Conservation (phyloP, 2,888 invertebrate species). For the Drosophila prolongata region DNA sequence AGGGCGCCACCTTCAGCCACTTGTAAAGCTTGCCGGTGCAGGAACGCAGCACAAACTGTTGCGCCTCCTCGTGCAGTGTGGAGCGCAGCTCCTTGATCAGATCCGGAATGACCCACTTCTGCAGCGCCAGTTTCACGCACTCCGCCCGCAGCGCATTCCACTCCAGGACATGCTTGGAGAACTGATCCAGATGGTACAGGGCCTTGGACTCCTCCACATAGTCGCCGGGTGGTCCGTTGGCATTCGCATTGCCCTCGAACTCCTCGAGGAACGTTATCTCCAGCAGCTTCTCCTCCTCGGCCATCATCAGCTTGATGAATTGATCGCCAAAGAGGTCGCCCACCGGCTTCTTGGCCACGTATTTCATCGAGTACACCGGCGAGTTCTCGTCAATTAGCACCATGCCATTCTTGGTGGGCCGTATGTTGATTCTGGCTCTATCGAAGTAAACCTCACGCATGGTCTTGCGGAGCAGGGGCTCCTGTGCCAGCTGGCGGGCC, state of each 20-base stretch:
- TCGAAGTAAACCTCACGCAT: constrained; percentile 95
- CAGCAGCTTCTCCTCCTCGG: constrained; percentile 92
- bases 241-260: constrained; percentile 89
- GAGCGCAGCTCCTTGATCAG: constrained; percentile 93
- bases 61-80: constrained; percentile 93
- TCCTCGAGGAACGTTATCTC: constrained; percentile 90
- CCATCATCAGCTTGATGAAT: constrained; percentile 92
- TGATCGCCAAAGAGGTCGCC: constrained; percentile 95
- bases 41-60: constrained; percentile 92
- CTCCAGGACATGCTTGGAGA: constrained; percentile 95
- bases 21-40: constrained; percentile 95
- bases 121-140: constrained; percentile 94
- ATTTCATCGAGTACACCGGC: constrained; percentile 93
- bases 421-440: constrained; percentile 91
- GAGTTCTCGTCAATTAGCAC: constrained; percentile 99
- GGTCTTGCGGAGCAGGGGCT: constrained; percentile 94
- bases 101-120: constrained; percentile 94
- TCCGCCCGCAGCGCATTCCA: constrained; percentile 97
- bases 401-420: constrained; percentile 94
- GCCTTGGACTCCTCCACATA: constrained; percentile 96
- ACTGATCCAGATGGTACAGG: constrained; percentile 90
- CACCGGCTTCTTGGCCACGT: constrained; percentile 96
- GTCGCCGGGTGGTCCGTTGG: constrained; percentile 86
- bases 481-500: constrained; percentile 95
- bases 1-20: constrained; percentile 94